Evolutionary conservation across 2,113 vertebrate genomes (phyloP).

Genomic region (Ciconia boyciana): DNA sequence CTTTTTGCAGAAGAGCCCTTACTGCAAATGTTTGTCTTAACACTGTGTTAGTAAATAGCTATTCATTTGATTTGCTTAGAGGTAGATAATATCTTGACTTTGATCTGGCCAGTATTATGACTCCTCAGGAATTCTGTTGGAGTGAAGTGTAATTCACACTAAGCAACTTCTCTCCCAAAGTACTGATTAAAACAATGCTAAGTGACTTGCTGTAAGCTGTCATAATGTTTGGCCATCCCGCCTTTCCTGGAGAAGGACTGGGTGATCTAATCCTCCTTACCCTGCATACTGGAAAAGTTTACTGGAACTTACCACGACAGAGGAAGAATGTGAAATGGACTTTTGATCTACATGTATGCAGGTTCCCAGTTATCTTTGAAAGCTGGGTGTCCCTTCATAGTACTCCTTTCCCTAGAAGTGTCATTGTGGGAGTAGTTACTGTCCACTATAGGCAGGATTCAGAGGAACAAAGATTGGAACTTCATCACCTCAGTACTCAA

Average conservation of each 20-base stretch:
- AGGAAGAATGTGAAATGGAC: background rate
- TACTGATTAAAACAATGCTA: background rate
- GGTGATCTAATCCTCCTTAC: conserved; percentile 39
- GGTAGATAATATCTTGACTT: conserved; percentile 9
- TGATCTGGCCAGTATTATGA: background rate
- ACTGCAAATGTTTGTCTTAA: background rate
- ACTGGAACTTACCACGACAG: background rate
- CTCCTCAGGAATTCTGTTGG: conserved; percentile 10
- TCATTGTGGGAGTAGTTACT: background rate
- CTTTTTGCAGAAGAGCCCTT: background rate
- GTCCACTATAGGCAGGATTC: background rate
- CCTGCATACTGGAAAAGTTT: background rate
- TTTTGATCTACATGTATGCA: background rate
- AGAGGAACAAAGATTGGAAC: background rate
- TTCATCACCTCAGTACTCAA: background rate
- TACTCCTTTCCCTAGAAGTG: background rate
- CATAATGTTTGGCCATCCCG: conserved; percentile 9
- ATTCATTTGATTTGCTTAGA: background rate
- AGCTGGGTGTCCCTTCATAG: background rate
- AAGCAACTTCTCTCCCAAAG: conserved; percentile 1
- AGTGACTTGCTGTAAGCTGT: conserved; percentile 4
- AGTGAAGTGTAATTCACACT: background rate
- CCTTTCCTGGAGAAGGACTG: conserved; percentile 36
- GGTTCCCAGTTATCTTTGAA: background rate
- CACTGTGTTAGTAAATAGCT: background rate